Evolutionary conservation across 2,113 vertebrate species (phyloP), one percentile per base, ranked within the genome.

Genomic region (Phylloscopus trochilus): DNA sequence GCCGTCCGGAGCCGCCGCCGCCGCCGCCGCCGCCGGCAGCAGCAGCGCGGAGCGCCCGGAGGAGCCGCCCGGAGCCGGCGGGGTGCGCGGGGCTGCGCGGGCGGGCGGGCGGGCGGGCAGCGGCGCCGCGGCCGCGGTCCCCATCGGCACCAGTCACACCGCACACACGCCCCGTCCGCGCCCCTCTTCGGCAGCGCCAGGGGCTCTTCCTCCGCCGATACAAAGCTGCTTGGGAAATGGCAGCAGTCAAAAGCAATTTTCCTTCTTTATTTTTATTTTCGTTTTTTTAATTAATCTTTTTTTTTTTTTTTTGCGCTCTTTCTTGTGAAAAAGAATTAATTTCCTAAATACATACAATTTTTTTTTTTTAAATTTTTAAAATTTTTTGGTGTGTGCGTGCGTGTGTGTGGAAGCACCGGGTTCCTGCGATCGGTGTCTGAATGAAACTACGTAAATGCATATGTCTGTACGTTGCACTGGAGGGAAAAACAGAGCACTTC

Each of bases 51-150:
- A 51, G 49, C 49, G 49, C 24, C 49, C 49, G 49, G 49, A 51
- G 49, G 49, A 51, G 49, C 49, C 49, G 49, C 47, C 49, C 49
- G 49, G 49, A 51, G 49, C 49, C 49, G 49, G 49, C 49, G 49
- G 49, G 49, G 49, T 51, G 49, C 49, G 49, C 49, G 49, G 51
- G 51, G 51, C 51, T 53, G 51, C 51, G 51, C 51, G 51, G 51
- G 51, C 51, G 93, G 79, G 56, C 76, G 84, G 60, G n/a, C 64
- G 93, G 92, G 93, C 78, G 87, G 95, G 96, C 92, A 85, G 93
- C 94, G 91, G 94, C 94, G 96, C 93, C 95, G 96, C 79, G 96
- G 97, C 96, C 85, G 95, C 94, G 94, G 95, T 96, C 96, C 97
- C 96, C 95, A 96, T 92, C 96, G 96, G 97, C 97, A 95, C 94